phyloP scores from a whole-genome alignment of 30 jellyfish, hydroid and myxozoan species.

The Hydractinia symbiolongicarpus region DNA sequence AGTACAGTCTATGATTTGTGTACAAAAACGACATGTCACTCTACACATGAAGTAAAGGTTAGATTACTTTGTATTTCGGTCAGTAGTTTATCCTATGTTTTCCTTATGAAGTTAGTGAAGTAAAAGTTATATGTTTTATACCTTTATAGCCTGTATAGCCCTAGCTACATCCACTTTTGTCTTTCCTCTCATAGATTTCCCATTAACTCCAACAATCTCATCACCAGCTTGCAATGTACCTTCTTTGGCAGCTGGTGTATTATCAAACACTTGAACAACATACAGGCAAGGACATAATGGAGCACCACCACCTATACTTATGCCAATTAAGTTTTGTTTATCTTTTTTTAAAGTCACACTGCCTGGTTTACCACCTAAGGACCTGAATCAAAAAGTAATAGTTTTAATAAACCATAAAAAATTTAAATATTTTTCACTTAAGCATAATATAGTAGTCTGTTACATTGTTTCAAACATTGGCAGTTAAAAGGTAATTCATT shows the following conservation, averaged over 20 bases:
- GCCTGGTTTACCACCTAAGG: slow-evolving; percentile 96
- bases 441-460: background rate
- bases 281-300: slow-evolving; percentile 96
- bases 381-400: slow-evolving; percentile 22
- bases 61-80: background rate
- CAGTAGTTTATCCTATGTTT: background rate
- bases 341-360: slow-evolving; percentile 71
- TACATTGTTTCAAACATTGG: no score
- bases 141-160: slow-evolving; percentile 91
- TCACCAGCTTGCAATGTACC: slow-evolving; percentile 99
- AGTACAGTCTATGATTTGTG: no score
- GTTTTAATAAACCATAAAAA: no score
- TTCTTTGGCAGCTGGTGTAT: slow-evolving; percentile 94
- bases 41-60: background rate
- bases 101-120: background rate
- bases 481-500: no score
- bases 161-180: slow-evolving; percentile 96
- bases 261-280: slow-evolving; percentile 92
- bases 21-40: background rate
- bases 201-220: slow-evolving; percentile 95
- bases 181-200: slow-evolving; percentile 86
- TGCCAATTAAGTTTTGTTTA: slow-evolving; percentile 87
- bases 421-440: background rate
- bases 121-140: background rate
- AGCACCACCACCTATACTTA: slow-evolving; percentile 99